phyloP scores from a whole-genome alignment of 2,888 invertebrate species.

The Megamerina dolium region DNA sequence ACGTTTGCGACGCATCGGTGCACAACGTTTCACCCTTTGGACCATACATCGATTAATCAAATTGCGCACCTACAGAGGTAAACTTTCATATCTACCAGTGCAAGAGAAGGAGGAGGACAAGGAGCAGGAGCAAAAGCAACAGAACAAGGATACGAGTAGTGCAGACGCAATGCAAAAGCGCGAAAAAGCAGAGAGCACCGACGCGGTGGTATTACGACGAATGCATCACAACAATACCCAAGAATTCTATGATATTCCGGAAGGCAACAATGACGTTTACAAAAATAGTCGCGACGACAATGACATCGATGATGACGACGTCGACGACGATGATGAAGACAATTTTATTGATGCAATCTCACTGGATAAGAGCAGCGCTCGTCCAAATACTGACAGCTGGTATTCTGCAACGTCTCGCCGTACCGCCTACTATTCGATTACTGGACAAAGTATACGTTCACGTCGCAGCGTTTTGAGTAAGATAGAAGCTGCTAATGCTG shows the following conservation, averaged over 20 bases:
- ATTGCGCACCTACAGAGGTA: constrained; percentile 78
- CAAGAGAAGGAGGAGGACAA: not conserved
- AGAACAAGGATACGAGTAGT: not conserved
- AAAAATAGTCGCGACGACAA: constrained; percentile 24
- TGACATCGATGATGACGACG: constrained; percentile 28
- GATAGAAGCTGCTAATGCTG: constrained; percentile 36
- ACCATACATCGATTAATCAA: constrained; percentile 78
- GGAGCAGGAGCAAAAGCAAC: not conserved
- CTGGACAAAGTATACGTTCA: constrained; percentile 66
- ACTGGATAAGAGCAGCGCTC: constrained; percentile 44
- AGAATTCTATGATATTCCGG: constrained; percentile 24
- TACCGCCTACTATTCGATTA: constrained; percentile 73
- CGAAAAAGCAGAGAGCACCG: not conserved
- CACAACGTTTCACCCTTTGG: constrained; percentile 86
- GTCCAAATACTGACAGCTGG: constrained; percentile 67
- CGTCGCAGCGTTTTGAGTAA: constrained; percentile 30
- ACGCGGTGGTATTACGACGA: not conserved
- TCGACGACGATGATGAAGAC: constrained; percentile 16
- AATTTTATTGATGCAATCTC: constrained; percentile 42
- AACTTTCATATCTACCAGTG: constrained; percentile 70
- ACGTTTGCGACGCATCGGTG: constrained; percentile 79
- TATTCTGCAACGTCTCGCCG: constrained; percentile 73
- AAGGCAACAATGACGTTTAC: constrained; percentile 13
- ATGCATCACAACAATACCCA: constrained; percentile 25
- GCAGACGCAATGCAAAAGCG: not conserved